Evolutionary conservation across 2,888 invertebrate genomes (phyloP).

Genomic region (Nomada goodeniana): DNA sequence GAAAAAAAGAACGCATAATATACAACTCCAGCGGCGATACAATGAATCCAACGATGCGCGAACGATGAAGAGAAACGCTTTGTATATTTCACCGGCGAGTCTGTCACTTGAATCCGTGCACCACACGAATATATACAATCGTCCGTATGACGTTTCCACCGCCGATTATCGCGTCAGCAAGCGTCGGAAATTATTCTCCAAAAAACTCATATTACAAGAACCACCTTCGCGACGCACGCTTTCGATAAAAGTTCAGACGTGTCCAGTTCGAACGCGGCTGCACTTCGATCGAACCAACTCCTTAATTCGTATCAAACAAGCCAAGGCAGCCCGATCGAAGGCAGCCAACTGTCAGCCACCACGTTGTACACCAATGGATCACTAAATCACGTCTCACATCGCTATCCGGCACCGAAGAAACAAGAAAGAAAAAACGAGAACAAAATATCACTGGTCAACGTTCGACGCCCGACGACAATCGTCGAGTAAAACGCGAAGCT

Average conservation of each 20-base stretch:
- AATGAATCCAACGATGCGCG: neutral
- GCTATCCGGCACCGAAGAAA: neutral
- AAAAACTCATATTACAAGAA: conserved; percentile 51
- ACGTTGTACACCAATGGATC: neutral
- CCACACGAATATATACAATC: neutral
- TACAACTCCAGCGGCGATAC: neutral
- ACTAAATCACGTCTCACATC: neutral
- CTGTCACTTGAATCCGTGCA: conserved; percentile 5
- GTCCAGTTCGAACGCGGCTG: conserved; percentile 78
- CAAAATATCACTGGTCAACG: neutral
- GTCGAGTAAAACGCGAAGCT: neutral
- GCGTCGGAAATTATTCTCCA: neutral
- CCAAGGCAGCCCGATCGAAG: conserved; percentile 68
- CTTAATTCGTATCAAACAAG: conserved; percentile 9
- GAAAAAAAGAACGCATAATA: neutral
- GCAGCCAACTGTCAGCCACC: conserved; percentile 72
- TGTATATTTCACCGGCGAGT: conserved; percentile 14
- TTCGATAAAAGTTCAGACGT: conserved; percentile 58
- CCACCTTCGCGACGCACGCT: conserved; percentile 73
- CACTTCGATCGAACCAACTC: conserved; percentile 72
- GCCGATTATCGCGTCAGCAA: neutral
- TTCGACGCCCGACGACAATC: neutral
- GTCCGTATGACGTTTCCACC: neutral
- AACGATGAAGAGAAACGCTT: neutral
- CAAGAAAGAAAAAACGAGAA: neutral